phyloP scores from a whole-genome alignment of 1,140 invertebrate genomes.

The Drosophila serrata region DNA sequence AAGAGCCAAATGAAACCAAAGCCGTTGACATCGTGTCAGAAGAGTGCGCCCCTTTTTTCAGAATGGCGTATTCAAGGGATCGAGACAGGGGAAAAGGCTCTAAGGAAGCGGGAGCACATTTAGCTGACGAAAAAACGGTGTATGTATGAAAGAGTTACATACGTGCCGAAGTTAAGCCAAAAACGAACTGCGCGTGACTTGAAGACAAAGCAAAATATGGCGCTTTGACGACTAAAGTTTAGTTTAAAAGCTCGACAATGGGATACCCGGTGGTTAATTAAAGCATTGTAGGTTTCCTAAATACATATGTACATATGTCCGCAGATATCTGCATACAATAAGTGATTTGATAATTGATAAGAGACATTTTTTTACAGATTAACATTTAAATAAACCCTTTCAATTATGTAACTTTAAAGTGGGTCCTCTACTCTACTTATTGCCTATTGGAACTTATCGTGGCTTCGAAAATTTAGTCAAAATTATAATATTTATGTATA shows the following conservation, averaged over 20 bases:
- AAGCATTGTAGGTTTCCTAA: background rate
- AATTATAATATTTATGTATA: background rate
- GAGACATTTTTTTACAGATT: no score
- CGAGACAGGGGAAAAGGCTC: background rate
- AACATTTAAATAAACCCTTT: no score
- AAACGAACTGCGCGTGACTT: constrained; percentile 58
- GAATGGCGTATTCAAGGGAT: constrained; percentile 6
- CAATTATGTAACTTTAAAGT: no score
- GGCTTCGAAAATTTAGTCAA: no score
- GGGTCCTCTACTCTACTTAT: no score
- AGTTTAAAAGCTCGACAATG: background rate
- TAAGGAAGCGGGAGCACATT: constrained; percentile 20
- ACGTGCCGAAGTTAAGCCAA: constrained; percentile 49
- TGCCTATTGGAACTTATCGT: no score
- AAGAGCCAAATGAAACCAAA: constrained; percentile 57
- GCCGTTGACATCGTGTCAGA: constrained; percentile 54
- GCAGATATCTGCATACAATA: no score
- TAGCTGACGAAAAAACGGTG: constrained; percentile 37
- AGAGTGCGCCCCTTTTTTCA: constrained; percentile 27
- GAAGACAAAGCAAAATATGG: constrained; percentile 44
- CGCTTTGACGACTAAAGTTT: background rate
- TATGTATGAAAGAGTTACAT: constrained; percentile 60
- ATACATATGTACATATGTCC: no score
- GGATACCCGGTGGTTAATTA: background rate
- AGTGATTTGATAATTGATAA: no score